Base-by-base conservation (phyloP, 2,113 vertebrate genomes). In the Phainopepla nitens region DNA sequence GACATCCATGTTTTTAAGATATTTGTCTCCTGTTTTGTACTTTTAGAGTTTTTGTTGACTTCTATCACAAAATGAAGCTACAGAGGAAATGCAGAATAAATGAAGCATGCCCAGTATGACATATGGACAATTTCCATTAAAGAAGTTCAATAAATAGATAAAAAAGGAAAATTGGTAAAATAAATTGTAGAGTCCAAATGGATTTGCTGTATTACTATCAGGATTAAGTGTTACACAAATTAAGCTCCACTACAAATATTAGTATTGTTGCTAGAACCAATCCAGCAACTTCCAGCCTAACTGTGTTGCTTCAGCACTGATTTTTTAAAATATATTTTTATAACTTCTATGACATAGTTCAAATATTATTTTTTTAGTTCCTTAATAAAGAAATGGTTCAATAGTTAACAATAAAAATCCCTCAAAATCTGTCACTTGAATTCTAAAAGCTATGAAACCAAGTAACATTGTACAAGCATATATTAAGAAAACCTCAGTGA, bases 21-120 rank as follows among this genome's bases (percentile, higher is more conserved):
- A 87, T 7, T 86, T 23, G 93, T 92, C 73, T 95, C 87, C 86
- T 96, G 28, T 70, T 95, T 88, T 96, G 41, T 71, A 62, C 49
- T 94, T 94, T 81, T 21, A 39, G 41, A 47, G 17, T 27, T 56
- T 47, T 68, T 44, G 39, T 61, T 89, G 39, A 83, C 69, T 89
- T 71, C 71, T 93, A 62, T 96, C 78, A 96, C 71, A 70, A 90
- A 93, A 95, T 82, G 35, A 93, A 92, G 80, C 82, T 94, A 79
- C 89, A 95, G 95, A 95, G 79, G 45, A 97, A 98, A 94, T 95
- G 70, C 82, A 97, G 96, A 97, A 82, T 90, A 97, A 96, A 89
- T 97, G 76, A 97, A 82, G 56, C 81, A 41, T 41, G 5, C 10
- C 56, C 17, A 87, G 8, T 65, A 89, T 50, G 56, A 60, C 66